Conservation (phyloP, 2,113 vertebrate species). For the Anseranas semipalmata region DNA sequence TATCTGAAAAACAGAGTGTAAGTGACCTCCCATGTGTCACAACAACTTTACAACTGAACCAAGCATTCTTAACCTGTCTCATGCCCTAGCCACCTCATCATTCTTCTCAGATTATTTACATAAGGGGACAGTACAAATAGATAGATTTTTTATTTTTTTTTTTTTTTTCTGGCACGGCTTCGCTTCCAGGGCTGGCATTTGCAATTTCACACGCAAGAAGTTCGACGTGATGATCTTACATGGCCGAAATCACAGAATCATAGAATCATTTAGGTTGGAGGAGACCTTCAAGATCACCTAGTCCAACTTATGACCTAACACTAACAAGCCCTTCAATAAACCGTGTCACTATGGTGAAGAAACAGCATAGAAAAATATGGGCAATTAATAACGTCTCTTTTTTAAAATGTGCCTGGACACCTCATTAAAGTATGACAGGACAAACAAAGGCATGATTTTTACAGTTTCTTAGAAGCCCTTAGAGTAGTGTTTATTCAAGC, state of each 20-base stretch:
- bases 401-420: not conserved
- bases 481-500: constrained; percentile 16
- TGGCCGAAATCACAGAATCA: too few relatives aligned
- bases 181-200: too few relatives aligned
- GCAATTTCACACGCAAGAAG: too few relatives aligned
- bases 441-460: constrained; percentile 12
- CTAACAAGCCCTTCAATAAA: too few relatives aligned
- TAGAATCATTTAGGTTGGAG: too few relatives aligned
- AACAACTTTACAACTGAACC: not conserved
- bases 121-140: not conserved
- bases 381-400: not conserved
- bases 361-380: not conserved
- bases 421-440: not conserved
- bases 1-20: not conserved
- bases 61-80: not conserved
- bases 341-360: too few relatives aligned
- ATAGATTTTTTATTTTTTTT: not conserved
- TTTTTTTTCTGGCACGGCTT: too few relatives aligned
- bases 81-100: not conserved
- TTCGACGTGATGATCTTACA: too few relatives aligned
- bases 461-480: not conserved
- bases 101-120: not conserved
- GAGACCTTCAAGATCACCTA: too few relatives aligned
- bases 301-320: too few relatives aligned
- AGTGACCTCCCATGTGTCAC: not conserved